These are phyloP conservation scores for Biston betularia DNA, from an alignment of 2,888 invertebrate species.

Conservation along the genomic window DNA sequence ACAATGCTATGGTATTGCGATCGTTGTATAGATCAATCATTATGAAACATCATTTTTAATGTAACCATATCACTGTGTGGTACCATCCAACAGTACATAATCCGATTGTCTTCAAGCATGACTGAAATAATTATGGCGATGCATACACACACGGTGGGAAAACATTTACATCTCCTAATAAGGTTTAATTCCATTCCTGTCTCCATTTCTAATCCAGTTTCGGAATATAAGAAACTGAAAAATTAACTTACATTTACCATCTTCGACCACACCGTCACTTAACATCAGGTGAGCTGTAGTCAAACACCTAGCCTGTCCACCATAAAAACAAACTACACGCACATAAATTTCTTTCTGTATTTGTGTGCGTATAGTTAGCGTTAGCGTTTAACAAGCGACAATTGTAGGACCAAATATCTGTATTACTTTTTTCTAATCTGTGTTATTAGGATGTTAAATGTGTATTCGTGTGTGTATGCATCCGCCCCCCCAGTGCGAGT, in stretches of 20 bases:
- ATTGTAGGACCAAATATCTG: no score
- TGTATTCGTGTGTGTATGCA: not conserved
- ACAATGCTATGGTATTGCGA: not conserved
- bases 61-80: not conserved
- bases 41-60: not conserved
- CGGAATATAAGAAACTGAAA: not conserved
- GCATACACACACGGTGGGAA: constrained; percentile 15
- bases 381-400: no score
- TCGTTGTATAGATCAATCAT: no score
- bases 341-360: no score
- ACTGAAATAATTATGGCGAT: not conserved
- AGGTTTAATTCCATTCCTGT: no score
- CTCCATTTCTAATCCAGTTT: not conserved
- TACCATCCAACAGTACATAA: constrained; percentile 2
- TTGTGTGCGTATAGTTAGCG: not conserved
- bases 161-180: not conserved
- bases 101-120: constrained; percentile 13
- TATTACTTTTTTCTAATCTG: no score
- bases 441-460: not conserved
- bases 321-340: no score
- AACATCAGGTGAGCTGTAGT: no score
- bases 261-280: no score
- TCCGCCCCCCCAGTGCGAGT: not conserved
- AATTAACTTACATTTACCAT: no score
- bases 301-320: no score